phyloP scores from a whole-genome alignment of 2,113 vertebrate species.

The Microcebus jonahi region DNA sequence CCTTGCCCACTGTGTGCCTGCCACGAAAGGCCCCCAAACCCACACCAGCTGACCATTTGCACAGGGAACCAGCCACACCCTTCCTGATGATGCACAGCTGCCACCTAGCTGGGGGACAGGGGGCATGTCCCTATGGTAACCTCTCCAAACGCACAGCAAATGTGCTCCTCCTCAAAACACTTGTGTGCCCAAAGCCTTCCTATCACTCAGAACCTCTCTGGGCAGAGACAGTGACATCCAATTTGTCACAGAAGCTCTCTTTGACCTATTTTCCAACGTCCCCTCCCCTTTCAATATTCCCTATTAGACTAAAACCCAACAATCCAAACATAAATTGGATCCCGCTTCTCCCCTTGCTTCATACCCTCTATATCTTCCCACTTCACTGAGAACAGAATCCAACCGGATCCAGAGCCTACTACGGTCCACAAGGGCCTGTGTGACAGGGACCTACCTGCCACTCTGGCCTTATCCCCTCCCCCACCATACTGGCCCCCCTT shows the following conservation, averaged over 20 bases:
- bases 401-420: neutral
- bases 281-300: neutral
- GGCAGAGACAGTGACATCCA: neutral
- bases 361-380: neutral
- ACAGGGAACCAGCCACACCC: neutral
- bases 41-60: neutral
- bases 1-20: neutral
- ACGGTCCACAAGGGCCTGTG: neutral
- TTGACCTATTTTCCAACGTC: neutral
- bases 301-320: neutral
- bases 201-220: neutral
- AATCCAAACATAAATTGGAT: neutral
- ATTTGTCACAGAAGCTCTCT: neutral
- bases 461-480: neutral
- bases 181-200: neutral
- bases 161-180: neutral
- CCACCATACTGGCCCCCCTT: neutral
- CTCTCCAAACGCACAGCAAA: neutral
- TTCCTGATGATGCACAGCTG: neutral
- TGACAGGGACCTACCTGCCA: neutral
- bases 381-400: neutral
- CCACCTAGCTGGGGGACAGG: neutral
- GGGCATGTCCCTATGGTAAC: neutral
- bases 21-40: neutral
- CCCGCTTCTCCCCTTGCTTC: neutral